Conservation (phyloP, 2,888 invertebrate genomes). For the Helleia helle region DNA sequence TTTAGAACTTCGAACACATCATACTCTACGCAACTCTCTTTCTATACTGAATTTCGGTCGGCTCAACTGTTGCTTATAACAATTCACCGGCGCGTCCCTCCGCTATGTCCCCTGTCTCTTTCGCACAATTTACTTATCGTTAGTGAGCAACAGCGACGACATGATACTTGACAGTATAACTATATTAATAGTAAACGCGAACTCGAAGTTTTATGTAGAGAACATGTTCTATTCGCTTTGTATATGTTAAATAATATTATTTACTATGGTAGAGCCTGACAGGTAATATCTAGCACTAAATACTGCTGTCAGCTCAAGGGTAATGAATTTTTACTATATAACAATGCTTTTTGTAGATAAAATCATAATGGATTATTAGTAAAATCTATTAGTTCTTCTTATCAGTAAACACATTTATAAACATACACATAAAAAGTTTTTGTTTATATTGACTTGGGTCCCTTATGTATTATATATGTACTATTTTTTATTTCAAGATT, state of each 20-base stretch:
- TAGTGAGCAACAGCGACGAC: slow-evolving; percentile 43
- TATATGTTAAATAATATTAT: slow-evolving; percentile 13
- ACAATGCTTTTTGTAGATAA: background rate
- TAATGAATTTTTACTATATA: too few species aligned
- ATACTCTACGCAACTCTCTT: slow-evolving; percentile 43
- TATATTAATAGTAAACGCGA: slow-evolving; percentile 18
- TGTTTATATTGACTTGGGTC: too few species aligned
- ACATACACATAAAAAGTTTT: too few species aligned
- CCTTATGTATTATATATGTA: too few species aligned
- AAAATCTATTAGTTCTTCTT: background rate
- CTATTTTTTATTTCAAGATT: too few species aligned
- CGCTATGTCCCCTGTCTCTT: slow-evolving; percentile 40
- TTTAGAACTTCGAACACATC: slow-evolving; percentile 31
- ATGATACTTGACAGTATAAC: slow-evolving; percentile 21
- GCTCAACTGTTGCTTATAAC: slow-evolving; percentile 69
- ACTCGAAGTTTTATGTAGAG: slow-evolving; percentile 15
- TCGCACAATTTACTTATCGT: slow-evolving; percentile 32
- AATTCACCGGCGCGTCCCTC: slow-evolving; percentile 56
- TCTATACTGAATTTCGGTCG: slow-evolving; percentile 62
- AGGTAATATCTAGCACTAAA: too few species aligned
- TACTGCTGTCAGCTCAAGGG: too few species aligned
- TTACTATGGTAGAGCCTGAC: slow-evolving; percentile 19
- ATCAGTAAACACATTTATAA: background rate
- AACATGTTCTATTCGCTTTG: slow-evolving; percentile 12
- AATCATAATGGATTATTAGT: background rate